Evolutionary conservation across 2,888 invertebrate species (phyloP), one percentile per base, ranked within the genome.

Genomic region (Elegia similella): DNA sequence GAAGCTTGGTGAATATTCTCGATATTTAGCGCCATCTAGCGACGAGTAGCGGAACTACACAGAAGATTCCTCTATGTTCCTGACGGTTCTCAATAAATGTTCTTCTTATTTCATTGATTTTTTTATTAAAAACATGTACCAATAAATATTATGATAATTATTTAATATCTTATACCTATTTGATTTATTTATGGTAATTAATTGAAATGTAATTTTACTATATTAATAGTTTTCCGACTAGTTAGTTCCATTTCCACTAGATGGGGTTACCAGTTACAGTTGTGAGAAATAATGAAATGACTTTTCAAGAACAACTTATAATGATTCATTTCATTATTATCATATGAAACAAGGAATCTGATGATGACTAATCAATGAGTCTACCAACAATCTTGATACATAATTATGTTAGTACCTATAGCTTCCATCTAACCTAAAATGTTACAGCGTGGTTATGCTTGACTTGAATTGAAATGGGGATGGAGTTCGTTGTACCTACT

Each of bases 11-110:
- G 73, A 72, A 65, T 1, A 42, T 65, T 71, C 70, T 55, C 23
- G 67, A 16, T 15, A 12, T 10, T 13, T 13, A 61, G 57, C 58
- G 70, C 60, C 72, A 70, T 67, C 77, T 76, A 57, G 54, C 44
- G 59, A 29, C 10, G 8, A 69, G 55, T 67, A 66, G 68, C 30
- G 2, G 34, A 58, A 67, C 58, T 38, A 46, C 7, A 6, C n/a
- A 43, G 34, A 44, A 34, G 30, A 32, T 7, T 47, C 12, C 34
- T 38, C 12, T 1, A n/a, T 13, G 5, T 2, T 16, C 13, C 2
- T 1, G 1, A 6, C 0, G 34, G 34, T 34, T 8, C 34, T 34
- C 34, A 34, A n/a, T n/a, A n/a, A 34, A 34, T 34, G 34, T 34
- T 34, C 34, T 34, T 0, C 10, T 10, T 10, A 10, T 34, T 10